Evolutionary conservation across 92 coral and sea anemone genomes (phyloP), one percentile per base, ranked within the genome.

Genomic region (Diadumene lineata): DNA sequence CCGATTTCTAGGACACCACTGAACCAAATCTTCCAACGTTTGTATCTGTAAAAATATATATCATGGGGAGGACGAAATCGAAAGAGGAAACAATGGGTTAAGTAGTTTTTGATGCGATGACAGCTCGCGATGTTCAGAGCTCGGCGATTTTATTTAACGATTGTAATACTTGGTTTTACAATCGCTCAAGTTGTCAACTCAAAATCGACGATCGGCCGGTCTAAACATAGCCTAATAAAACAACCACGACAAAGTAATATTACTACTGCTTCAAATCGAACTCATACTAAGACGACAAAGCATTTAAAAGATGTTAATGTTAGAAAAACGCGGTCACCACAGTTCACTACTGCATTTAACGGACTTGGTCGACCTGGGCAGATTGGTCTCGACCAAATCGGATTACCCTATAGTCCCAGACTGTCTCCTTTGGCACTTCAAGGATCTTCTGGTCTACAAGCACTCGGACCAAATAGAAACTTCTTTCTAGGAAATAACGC

Each of bases 271-370:
- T 9, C 51, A 17, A 44, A 44, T 8, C 51, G n/a, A 38, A 38
- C 6, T 21, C 58, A 53, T 53, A 15, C 21, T 15, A 53, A 4
- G 19, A 53, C 58, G 21, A 53, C 58, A 53, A 53, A 53, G 58
- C 19, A 16, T 8, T 11, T 33, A 68, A 70, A 63, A 38, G 48
- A 38, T 38, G 48, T 13, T 11, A 43, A 66, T 56, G 60, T 81
- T 34, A 31, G 97, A 61, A 84, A 84, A 65, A 29, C 77, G 32
- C 89, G 97, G 19, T 75, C 86, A 10, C 90, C 90, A 27, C 90
- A 85, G 58, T 85, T 81, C 25, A 65, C 48, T 50, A n/a, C 81
- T 30, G 57, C 56, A 60, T 50, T 69, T 50, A 26, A 67, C 43
- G 56, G 85, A 38, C 76, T 81, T 31, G 55, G 70, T 16, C 31